These are phyloP conservation scores for Brachypterus glaber DNA, from an alignment of 2,888 invertebrate genomes.

Conservation along the genomic window DNA sequence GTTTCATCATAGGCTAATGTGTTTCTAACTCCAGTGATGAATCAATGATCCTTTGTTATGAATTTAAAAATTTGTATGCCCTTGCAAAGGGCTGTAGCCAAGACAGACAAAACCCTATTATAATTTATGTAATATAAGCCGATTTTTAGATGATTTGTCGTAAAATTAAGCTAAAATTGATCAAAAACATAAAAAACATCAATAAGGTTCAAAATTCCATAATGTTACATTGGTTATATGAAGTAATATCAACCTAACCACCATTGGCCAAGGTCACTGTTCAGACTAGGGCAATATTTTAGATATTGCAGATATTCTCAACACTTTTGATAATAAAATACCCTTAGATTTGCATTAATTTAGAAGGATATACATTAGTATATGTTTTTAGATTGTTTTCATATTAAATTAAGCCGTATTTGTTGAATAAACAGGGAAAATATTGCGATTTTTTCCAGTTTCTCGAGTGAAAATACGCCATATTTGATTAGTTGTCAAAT, in stretches of 20 bases:
- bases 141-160: no score
- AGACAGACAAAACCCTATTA: no score
- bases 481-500: conserved; percentile 35
- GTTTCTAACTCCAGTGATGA: no score
- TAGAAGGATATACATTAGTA: neutral
- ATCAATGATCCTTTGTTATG: no score
- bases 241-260: conserved; percentile 36
- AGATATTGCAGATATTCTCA: conserved; percentile 30
- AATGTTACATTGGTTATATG: conserved; percentile 26
- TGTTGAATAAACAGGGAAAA: neutral
- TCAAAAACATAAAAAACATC: conserved; percentile 25
- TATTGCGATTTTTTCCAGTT: conserved; percentile 1
- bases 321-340: conserved; percentile 17
- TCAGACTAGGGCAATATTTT: conserved; percentile 38
- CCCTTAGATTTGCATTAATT: no score
- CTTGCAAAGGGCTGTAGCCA: no score
- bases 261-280: conserved; percentile 41
- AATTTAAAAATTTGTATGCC: no score
- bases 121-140: no score
- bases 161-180: no score
- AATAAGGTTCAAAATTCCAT: conserved; percentile 27
- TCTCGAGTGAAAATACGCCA: conserved; percentile 23
- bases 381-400: neutral
- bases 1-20: no score
- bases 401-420: neutral